Evolutionary conservation across 1,140 invertebrate species (phyloP).

Genomic region (Meloidogyne floridensis): DNA sequence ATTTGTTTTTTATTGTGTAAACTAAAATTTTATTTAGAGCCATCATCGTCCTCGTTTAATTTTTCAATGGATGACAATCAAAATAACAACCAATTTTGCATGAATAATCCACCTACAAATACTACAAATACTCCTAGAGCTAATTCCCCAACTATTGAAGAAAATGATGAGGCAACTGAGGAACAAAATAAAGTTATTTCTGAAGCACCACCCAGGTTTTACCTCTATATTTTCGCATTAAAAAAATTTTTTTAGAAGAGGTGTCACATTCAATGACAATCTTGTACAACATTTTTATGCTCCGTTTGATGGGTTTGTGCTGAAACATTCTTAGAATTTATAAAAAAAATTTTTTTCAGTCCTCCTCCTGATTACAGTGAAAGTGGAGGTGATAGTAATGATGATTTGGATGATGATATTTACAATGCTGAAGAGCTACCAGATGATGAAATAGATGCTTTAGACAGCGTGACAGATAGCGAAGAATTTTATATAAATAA

Average conservation of each 20-base stretch:
- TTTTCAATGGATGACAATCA: not conserved
- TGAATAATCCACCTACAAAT: not conserved
- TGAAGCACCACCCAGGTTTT: not conserved
- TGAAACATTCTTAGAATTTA: not conserved
- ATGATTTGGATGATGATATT: not conserved
- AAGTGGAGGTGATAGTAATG: conserved; percentile 10
- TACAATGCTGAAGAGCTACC: conserved; percentile 13
- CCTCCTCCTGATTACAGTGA: conserved; percentile 30
- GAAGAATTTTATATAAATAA: conserved; percentile 15
- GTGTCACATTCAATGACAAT: conserved; percentile 28
- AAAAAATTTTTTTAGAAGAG: not conserved
- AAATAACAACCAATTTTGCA: not conserved
- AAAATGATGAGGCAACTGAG: not conserved
- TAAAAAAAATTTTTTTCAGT: not conserved
- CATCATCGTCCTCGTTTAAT: not conserved
- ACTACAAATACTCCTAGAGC: conserved; percentile 11
- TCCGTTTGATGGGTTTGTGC: conserved; percentile 21
- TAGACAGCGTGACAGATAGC: conserved; percentile 21
- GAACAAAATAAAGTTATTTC: not conserved
- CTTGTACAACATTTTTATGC: conserved; percentile 22
- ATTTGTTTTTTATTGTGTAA: not conserved
- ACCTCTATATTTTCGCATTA: no score
- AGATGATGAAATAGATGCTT: conserved; percentile 16
- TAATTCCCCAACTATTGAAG: conserved; percentile 14
- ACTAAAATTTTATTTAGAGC: not conserved